A percentile compares a stretch with the other conserved stretches of the same genome.
phyloP scores from a whole-genome alignment of 2,797 vertebrate species.

The Nannoperca australis region DNA sequence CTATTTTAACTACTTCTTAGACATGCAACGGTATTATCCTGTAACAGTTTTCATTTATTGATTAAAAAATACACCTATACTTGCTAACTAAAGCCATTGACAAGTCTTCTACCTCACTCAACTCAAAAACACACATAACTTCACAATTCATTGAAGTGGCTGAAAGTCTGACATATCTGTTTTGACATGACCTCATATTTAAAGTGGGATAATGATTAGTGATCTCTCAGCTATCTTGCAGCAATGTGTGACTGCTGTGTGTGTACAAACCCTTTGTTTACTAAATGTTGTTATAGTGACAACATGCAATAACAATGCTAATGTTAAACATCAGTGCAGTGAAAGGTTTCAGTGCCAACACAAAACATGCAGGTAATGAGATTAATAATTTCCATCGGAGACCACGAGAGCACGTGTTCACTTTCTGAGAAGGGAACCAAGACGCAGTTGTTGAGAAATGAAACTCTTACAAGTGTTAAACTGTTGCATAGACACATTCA shows the following conservation, averaged over 20 bases:
- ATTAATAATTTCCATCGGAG: neutral
- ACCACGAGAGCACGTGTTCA: neutral
- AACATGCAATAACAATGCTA: constrained; percentile 44
- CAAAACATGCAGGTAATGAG: neutral
- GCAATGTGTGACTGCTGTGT: neutral
- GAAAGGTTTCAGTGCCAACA: neutral
- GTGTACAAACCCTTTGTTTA: constrained; percentile 27
- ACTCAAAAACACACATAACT: neutral
- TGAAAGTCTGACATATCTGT: neutral
- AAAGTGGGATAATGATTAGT: neutral
- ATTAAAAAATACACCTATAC: no score
- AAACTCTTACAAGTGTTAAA: neutral
- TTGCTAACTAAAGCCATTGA: no score
- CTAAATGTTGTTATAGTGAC: constrained; percentile 46
- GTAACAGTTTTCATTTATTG: neutral
- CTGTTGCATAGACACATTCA: neutral
- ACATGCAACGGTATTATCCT: neutral
- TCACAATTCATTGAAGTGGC: neutral
- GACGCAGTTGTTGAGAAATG: neutral
- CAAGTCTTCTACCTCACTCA: no score
- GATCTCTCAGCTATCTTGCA: neutral
- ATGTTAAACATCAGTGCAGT: constrained; percentile 7
- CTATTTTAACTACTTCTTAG: neutral
- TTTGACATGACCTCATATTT: neutral
- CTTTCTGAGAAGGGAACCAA: neutral